A percentile compares a stretch with the other conserved stretches of the same genome.
These are phyloP conservation scores for Heliconius eleuchia DNA, from an alignment of 1,140 invertebrate genomes.

Conservation along the genomic window DNA sequence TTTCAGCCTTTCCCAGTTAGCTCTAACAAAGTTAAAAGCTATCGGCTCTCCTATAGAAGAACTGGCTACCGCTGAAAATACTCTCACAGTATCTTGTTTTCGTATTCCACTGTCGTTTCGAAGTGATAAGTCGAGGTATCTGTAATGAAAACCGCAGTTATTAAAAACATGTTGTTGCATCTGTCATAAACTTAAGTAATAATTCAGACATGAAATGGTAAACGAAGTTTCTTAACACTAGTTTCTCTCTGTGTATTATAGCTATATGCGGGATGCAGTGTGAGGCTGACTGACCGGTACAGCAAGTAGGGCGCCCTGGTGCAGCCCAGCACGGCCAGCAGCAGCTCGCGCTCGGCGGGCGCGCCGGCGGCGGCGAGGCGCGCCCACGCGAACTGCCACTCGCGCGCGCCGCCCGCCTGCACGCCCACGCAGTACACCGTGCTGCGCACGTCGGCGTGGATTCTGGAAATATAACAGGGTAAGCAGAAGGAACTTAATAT, in stretches of 20 bases:
- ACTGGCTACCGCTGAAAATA: conserved; percentile 87
- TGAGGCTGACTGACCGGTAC: conserved; percentile 75
- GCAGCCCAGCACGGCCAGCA: conserved; percentile 90
- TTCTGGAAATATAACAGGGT: conserved; percentile 76
- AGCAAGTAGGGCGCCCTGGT: conserved; percentile 89
- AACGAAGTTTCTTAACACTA: no score
- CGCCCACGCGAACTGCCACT: conserved; percentile 93
- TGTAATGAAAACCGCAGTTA: conserved; percentile 26
- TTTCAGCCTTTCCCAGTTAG: conserved; percentile 86
- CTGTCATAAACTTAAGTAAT: no score
- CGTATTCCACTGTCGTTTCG: conserved; percentile 88
- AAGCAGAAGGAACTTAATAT: no score
- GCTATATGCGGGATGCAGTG: no score
- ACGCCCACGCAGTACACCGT: conserved; percentile 94
- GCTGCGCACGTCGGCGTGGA: conserved; percentile 90
- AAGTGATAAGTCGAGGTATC: conserved; percentile 87
- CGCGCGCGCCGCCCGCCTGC: conserved; percentile 87
- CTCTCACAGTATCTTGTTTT: conserved; percentile 89
- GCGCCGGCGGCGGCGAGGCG: conserved; percentile 88
- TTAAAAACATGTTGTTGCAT: no score
- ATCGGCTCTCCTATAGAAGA: conserved; percentile 88
- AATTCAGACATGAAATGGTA: no score
- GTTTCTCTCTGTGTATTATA: no score
- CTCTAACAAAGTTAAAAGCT: conserved; percentile 87
- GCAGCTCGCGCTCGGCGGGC: conserved; percentile 87